phyloP scores from a whole-genome alignment of 2,888 invertebrate genomes.

The Parapristionchus giblindavisi region DNA sequence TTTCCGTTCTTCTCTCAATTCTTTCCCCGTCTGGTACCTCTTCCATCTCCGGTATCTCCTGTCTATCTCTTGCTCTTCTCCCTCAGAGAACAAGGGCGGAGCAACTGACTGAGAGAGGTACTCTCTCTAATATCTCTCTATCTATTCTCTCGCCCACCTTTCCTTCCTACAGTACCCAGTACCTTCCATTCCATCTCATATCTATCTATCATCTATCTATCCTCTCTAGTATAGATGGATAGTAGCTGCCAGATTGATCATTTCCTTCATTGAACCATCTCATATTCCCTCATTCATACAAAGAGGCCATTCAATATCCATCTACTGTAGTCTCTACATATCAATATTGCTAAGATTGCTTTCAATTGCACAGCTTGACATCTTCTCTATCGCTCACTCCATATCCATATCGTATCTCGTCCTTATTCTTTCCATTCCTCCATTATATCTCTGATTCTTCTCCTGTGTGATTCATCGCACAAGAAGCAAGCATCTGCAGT shows the following conservation, averaged over 20 bases:
- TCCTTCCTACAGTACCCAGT: constrained; percentile 26
- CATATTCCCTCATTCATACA: no score
- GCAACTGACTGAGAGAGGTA: constrained; percentile 1
- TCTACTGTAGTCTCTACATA: not conserved
- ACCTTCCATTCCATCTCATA: not conserved
- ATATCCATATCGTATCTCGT: constrained; percentile 20
- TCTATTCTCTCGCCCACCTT: constrained; percentile 4
- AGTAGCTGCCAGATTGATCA: no score
- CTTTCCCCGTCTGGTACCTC: not conserved
- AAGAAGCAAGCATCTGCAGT: not conserved
- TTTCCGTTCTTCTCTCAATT: constrained; percentile 13
- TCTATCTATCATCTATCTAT: not conserved
- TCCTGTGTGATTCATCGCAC: not conserved
- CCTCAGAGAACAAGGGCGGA: constrained; percentile 16
- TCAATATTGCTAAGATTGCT: constrained; percentile 31
- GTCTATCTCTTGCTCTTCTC: not conserved
- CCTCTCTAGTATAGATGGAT: not conserved
- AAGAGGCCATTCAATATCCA: no score
- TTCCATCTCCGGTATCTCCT: constrained; percentile 15
- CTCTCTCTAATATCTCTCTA: not conserved
- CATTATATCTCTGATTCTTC: constrained; percentile 33
- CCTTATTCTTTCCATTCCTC: constrained; percentile 16
- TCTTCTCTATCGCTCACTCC: constrained; percentile 1
- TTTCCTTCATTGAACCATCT: no score
- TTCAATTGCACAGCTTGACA: constrained; percentile 34